A percentile compares a stretch with the other conserved stretches of the same genome.
These are phyloP conservation scores for Seira ritae DNA, from an alignment of 2,888 invertebrate genomes.

Conservation along the genomic window DNA sequence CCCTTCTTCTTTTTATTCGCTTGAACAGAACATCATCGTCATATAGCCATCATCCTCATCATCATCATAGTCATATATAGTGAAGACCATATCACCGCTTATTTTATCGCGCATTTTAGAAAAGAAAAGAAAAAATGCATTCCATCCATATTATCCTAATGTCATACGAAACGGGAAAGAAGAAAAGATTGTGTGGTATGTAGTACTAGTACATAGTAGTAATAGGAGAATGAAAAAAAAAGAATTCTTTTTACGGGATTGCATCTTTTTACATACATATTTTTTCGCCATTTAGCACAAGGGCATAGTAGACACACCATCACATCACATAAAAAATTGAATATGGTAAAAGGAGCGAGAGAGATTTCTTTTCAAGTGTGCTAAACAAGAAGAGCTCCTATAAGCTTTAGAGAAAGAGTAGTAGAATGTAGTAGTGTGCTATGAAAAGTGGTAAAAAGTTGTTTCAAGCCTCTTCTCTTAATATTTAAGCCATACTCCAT, in stretches of 20 bases:
- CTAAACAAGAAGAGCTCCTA: slow-evolving; percentile 30
- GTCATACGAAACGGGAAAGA: slow-evolving; percentile 46
- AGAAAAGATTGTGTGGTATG: slow-evolving; percentile 35
- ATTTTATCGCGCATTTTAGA: slow-evolving; percentile 5
- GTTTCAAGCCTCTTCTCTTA: slow-evolving; percentile 63
- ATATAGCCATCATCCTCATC: slow-evolving; percentile 35
- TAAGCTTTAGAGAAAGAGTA: slow-evolving; percentile 41
- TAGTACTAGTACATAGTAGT: slow-evolving; percentile 47
- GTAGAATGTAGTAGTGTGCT: too few relatives aligned
- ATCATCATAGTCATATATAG: not conserved
- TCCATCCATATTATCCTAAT: slow-evolving; percentile 57
- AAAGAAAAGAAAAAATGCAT: slow-evolving; percentile 46
- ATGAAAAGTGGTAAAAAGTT: slow-evolving; percentile 52
- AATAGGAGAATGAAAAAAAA: not conserved
- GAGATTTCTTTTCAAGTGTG: slow-evolving; percentile 20
- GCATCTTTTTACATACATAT: slow-evolving; percentile 51
- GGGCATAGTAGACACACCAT: slow-evolving; percentile 50
- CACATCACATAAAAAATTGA: slow-evolving; percentile 38
- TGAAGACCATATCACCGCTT: slow-evolving; percentile 19
- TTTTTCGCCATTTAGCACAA: slow-evolving; percentile 50
- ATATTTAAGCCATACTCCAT: slow-evolving; percentile 58
- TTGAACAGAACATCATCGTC: slow-evolving; percentile 39
- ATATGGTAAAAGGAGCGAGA: slow-evolving; percentile 42
- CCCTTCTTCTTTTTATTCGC: slow-evolving; percentile 62
- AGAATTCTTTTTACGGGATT: slow-evolving; percentile 6